Base-by-base conservation (phyloP, 2,888 invertebrate species). In the Gastracanthus pulcherrimus region DNA sequence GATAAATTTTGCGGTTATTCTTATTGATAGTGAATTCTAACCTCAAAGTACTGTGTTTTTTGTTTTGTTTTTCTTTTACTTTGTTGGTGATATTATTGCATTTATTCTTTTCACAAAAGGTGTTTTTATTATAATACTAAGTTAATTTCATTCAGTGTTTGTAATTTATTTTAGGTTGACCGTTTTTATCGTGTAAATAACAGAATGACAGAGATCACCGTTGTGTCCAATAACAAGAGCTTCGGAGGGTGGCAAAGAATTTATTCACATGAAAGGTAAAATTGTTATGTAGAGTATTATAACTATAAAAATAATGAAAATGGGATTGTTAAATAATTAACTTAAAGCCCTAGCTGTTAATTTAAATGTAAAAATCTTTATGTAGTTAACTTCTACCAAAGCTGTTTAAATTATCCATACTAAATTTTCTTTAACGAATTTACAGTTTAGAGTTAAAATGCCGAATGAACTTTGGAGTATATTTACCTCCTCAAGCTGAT, bases 381-480 rank as follows among this genome's bases (percentile, higher is more conserved):
- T n/a, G n/a, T n/a, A n/a, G n/a, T n/a, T n/a, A n/a, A n/a, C n/a
- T n/a, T n/a, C n/a, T n/a, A n/a, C n/a, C n/a, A n/a, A n/a, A n/a
- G n/a, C n/a, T 36, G 9, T 38, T 62, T 72, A 55, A n/a, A 41
- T 70, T 41, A 64, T 64, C 29, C 51, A 45, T 69, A 41, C 9
- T 38, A 60, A 19, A 45, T n/a, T 69, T 41, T 36, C 29, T 64
- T 69, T 0, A 26, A 34, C 41, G 6, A 38, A 51, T 76, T 83
- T 84, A 9, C 83, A 95, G 98, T 77, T 91, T 93, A 34, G 95
- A 95, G 86, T 90, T 98, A 81, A 95, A 96, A 89, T 99, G 98
- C 91, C 94, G 94, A 84, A 99, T 98, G 97, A 98, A 96, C 89
- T 98, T 99, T 92, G 97, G 97, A 0, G 93, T 98, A 48, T 99